Evolutionary conservation across 1,140 invertebrate genomes (phyloP), one percentile per base, ranked within the genome.

Genomic region (Zelostemma sp.): DNA sequence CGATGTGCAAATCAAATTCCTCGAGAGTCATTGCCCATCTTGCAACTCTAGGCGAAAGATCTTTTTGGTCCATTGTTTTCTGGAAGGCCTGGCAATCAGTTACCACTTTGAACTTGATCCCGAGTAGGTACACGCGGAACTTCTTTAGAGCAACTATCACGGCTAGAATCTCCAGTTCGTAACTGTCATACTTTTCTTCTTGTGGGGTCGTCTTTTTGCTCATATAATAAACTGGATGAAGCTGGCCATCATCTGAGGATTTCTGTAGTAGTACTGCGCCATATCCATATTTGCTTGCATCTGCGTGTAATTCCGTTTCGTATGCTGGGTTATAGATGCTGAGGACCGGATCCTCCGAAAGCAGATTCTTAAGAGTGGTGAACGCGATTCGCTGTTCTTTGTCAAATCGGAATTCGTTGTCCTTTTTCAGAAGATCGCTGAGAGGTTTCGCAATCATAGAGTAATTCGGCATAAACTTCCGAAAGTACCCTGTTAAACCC

Each of bases 101-200:
- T 0, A 75, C 18, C 1, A 79, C 60, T 45, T 73, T 72, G 46
- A 79, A 80, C 2, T 48, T 33, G 11, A 74, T 40, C 14, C 78
- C 80, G 14, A 72, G 11, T 9, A 86, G 47, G 45, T 87, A 86
- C 14, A 71, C 25, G 8, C 64, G 38, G 56, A 78, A 75, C 28
- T 77, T 78, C n/a, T 61, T 57, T 4, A 79, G 25, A 5, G 68
- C 67, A 45, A 69, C 31, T 35, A 75, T 49, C 3, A 73, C 50
- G 1, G 71, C 71, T 18, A 76, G 41, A 14, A 56, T 54, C 62
- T 78, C 74, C 6, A 79, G 43, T 21, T 74, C 68, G 59, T 76
- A 75, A 14, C 68, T 72, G 45, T 71, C 49, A 48, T 74, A 78
- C 43, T 72, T 75, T 17, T 62, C 54, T 57, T 78, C 69, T 6